Evolutionary conservation across 1,140 invertebrate species (phyloP), one percentile per base, ranked within the genome.

Genomic region (Bombus pascuorum): DNA sequence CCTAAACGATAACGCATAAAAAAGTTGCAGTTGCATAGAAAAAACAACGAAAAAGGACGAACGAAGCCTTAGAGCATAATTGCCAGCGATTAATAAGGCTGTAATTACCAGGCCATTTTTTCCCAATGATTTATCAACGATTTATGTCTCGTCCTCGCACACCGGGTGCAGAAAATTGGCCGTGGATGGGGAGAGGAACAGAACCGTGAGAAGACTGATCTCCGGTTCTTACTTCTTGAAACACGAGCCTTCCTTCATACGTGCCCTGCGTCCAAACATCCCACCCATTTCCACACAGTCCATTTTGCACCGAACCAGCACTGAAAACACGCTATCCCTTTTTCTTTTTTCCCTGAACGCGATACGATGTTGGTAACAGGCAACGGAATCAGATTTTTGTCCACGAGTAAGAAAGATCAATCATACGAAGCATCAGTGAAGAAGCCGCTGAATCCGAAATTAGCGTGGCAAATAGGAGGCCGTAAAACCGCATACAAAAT

Each of bases 91-190:
- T 87, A 90, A 90, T 89, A 87, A 84, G 77, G 68, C 81, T 73
- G 83, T 86, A 90, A 90, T 89, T 90, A 87, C 87, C 44, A 39
- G 57, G 70, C 44, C 80, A 65, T 81, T 84, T 66, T 76, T 74
- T 75, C 77, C 71, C 74, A 81, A 90, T 89, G 84, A 90, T 90
- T 82, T 89, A 85, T 89, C 86, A 89, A 90, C 82, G 88, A 81
- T 90, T 89, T 90, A 90, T 90, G 85, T 79, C 78, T 83, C 59
- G 86, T 82, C 84, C 89, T 87, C 81, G 86, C 78, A 66, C 79
- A 76, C 89, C 89, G 85, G 89, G 70, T 90, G 89, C 71, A 59
- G 86, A 72, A 62, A 90, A 90, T 90, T 85, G 89, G 78, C 74
- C 89, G 42, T 47, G 22, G 65, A 25, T 39, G 12, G 47, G 73